Evolutionary conservation across 1,140 invertebrate genomes (phyloP), one percentile per base, ranked within the genome.

Genomic region (Drosophila kikkawai): DNA sequence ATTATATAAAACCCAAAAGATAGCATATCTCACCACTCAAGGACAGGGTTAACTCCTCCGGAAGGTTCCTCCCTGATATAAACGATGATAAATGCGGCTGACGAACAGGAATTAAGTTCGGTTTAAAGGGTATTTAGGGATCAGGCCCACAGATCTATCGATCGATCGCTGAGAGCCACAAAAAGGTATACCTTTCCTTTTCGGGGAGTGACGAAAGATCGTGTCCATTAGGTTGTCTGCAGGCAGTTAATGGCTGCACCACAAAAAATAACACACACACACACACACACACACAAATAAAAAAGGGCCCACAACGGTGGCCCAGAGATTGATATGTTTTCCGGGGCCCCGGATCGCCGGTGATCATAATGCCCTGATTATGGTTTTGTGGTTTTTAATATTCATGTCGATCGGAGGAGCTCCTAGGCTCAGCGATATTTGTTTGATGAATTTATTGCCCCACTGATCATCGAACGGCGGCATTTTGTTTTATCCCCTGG

Each of bases 381-480:
- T 88, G 75, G 83, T 88, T 88, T 83, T 88, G 83, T 88, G 83
- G 80, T 82, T 86, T 80, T 86, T 87, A 87, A 86, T 87, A 86
- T 87, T 86, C 82, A 76, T 88, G 80, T 74, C 76, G 83, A 87
- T 61, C 74, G 59, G 26, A 5, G 45, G 53, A 36, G 74, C 53
- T 56, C 70, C 59, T 61, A 82, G 69, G 48, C 67, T 53, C 51
- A 75, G 68, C 63, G 67, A 80, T 84, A 84, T 87, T 88, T 83
- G 80, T 83, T 83, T 83, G 81, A 83, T 83, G 77, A 87, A 87
- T 87, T 88, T 87, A 87, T 87, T 80, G 83, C 77, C 68, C 61
- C 77, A 79, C 60, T 80, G 83, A 87, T 87, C 83, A 65, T 63
- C 67, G 67, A 73, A 70, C 48, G 37, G 6, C 47, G 80, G 80